Base-by-base conservation (phyloP, 2,113 vertebrate genomes). In the Catharus minimus region DNA sequence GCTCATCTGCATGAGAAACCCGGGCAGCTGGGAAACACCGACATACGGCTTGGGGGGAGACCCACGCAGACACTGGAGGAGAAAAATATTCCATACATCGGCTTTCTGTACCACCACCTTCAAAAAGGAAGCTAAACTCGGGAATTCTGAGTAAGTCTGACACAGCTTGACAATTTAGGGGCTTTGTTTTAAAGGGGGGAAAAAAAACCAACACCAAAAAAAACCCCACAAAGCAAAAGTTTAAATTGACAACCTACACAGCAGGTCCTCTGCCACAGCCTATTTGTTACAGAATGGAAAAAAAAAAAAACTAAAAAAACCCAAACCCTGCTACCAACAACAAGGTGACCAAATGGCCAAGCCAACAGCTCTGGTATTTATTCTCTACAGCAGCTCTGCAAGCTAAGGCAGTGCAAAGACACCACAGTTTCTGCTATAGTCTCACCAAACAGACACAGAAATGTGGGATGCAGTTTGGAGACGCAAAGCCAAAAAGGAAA, bases 1-100 rank as follows among this genome's bases (percentile, higher is more conserved):
- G 82, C 80, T 88, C 83, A 57, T 82, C 55, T 64, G 84, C 92
- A 85, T 71, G 47, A 93, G 82, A 96, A 95, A 92, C 57, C 93
- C 26, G 27, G n/a, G 49, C 56, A 90, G 62, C 89, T 92, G 69
- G 82, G 82, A 82, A 94, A 92, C 85, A 62, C 36, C 18, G 2
- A 41, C 66, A 21, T 7, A 56, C 7, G 1, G 52, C n/a, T 74
- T 71, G 41, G 36, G 50, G 36, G 43, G 20, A 79, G 36, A 85
- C 11, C 26, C 50, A 36, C 0, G 13, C 82, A 90, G 85, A 92
- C 58, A 20, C 10, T 1, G 1, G 36, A 79, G 53, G 33, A 69
- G 52, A 66, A 81, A 69, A 86, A 50, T 50, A 74, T 32, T 69
- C 43, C n/a, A 65, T 39, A 32, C 7, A 0, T 32, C 6, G 1